Base-by-base conservation (phyloP, 2,888 invertebrate genomes). In the Papilio elwesi region DNA sequence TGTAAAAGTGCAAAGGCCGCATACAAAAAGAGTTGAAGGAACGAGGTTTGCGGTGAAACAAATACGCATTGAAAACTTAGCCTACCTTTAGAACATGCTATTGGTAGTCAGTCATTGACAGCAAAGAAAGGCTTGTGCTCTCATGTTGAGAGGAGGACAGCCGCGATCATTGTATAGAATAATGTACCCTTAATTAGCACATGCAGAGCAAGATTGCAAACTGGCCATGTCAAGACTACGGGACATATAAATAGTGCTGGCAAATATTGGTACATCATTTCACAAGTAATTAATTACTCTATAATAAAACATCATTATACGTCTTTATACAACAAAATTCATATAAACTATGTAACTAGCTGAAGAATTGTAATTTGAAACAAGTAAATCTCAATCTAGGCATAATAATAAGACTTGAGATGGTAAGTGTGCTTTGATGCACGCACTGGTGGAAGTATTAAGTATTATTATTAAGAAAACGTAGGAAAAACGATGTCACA, bases 141-240 rank as follows among this genome's bases (percentile, higher is more conserved):
- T 86, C 87, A 86, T 85, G 87, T 87, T 81, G 75, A 69, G 68
- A 78, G 76, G 73, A 74, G 78, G 91, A 91, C 91, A 91, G 89
- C 85, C 88, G 82, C 81, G 87, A 88, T 91, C 91, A 92, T 92
- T 92, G 92, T 92, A 85, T 85, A 87, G 81, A 81, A 76, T 83
- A 80, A 87, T 84, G 85, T 86, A 84, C 87, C 85, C 87, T 90
- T 93, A 93, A 93, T 93, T 92, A 92, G 91, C 89, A 90, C 92
- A 90, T 90, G 90, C 86, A 89, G 85, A 85, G 84, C 87, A 84
- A 90, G 90, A 89, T 90, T 90, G 91, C 89, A 91, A 83, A 84
- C 82, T 78, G 85, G 83, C 84, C 81, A 83, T 82, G 89, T 90
- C 90, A 86, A 79, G 79, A 76, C 77, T 78, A 73, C 78, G 79